phyloP scores from a whole-genome alignment of 2,113 vertebrate species.

The Conger conger region DNA sequence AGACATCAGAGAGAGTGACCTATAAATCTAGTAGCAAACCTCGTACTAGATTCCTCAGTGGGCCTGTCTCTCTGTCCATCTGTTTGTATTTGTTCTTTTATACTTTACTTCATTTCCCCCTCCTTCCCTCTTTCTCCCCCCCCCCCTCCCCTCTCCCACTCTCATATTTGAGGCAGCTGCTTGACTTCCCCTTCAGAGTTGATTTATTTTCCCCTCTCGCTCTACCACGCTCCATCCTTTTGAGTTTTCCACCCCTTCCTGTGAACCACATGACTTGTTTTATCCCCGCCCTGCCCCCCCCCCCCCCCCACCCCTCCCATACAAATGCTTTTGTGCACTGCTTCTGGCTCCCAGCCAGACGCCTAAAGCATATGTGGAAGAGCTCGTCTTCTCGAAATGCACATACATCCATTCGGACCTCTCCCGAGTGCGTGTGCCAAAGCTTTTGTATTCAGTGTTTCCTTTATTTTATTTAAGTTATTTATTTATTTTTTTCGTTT shows the following conservation, averaged over 20 bases:
- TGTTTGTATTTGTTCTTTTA: constrained; percentile 77
- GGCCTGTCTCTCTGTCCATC: constrained; percentile 99
- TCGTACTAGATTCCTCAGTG: constrained; percentile 99
- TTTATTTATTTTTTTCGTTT: constrained; percentile 64
- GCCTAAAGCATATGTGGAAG: constrained; percentile 74
- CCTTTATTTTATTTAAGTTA: constrained; percentile 54
- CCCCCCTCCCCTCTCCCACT: constrained; percentile 37
- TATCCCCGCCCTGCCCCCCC: neutral
- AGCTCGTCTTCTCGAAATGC: constrained; percentile 70
- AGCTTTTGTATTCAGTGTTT: constrained; percentile 66
- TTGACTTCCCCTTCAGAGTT: constrained; percentile 24
- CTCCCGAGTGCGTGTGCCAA: constrained; percentile 52
- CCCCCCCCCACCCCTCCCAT: constrained; percentile 59
- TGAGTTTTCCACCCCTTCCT: constrained; percentile 25
- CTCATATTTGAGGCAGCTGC: constrained; percentile 31
- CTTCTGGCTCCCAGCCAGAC: constrained; percentile 74
- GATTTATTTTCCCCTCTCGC: constrained; percentile 32
- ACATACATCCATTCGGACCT: constrained; percentile 51
- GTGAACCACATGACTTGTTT: constrained; percentile 32
- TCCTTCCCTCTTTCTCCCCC: constrained; percentile 44
- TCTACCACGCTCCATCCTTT: constrained; percentile 13
- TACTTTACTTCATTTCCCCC: constrained; percentile 57
- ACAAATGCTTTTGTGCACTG: constrained; percentile 80
- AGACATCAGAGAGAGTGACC: constrained; percentile 96
- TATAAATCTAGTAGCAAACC: constrained; percentile 99